phyloP scores from a whole-genome alignment of 2,888 invertebrate genomes.

The Machimus rusticus region DNA sequence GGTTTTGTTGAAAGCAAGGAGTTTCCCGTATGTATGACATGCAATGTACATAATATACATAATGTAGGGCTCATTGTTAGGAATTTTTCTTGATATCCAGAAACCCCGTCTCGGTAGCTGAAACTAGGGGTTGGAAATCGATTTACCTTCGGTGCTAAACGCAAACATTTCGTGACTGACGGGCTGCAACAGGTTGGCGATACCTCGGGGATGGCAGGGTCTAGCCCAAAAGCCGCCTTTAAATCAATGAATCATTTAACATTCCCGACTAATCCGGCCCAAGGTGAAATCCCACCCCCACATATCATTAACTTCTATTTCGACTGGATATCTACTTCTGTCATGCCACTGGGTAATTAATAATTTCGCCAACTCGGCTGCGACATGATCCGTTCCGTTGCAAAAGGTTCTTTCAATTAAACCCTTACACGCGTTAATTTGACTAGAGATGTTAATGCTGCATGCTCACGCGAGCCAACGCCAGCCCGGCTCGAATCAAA shows the following conservation, averaged over 20 bases:
- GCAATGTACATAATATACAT: background rate
- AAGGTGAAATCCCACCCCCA: background rate
- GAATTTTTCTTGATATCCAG: background rate
- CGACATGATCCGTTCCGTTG: background rate
- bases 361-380: background rate
- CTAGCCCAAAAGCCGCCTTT: background rate
- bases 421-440: conserved; percentile 13
- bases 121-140: background rate
- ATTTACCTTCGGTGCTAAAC: background rate
- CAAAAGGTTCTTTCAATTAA: conserved; percentile 9
- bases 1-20: background rate
- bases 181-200: background rate
- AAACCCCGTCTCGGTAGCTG: background rate
- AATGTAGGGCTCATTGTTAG: background rate
- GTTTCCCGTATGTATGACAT: background rate
- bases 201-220: background rate
- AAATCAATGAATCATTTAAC: background rate
- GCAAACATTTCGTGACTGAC: background rate
- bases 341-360: background rate
- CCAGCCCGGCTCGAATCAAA: background rate
- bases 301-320: background rate
- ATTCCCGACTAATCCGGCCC: background rate
- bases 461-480: background rate
- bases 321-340: background rate
- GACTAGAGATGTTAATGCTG: background rate